A percentile compares a stretch with the other conserved stretches of the same genome.
phyloP scores from a whole-genome alignment of 2,888 invertebrate species.

The Strigamia crassipes region DNA sequence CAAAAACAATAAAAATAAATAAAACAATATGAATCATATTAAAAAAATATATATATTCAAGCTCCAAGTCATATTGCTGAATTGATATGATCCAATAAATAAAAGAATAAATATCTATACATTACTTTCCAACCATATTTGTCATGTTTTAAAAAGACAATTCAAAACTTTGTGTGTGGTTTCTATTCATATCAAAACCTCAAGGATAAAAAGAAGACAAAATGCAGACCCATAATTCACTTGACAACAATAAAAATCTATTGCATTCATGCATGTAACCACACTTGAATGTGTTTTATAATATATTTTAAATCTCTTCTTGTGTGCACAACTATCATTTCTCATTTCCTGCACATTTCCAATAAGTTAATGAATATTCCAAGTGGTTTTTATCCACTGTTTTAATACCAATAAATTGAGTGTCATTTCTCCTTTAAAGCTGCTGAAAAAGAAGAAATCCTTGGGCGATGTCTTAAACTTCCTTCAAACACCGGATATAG shows the following conservation, averaged over 20 bases:
- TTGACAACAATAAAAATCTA: too few species aligned
- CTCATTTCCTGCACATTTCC: neutral
- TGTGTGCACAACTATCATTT: neutral
- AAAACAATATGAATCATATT: neutral
- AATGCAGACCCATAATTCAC: too few species aligned
- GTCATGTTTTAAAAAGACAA: too few species aligned
- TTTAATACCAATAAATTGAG: too few species aligned
- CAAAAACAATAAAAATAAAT: neutral
- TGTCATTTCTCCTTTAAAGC: neutral
- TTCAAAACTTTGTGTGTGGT: too few species aligned
- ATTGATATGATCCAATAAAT: neutral
- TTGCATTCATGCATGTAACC: too few species aligned
- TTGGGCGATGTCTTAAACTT: neutral
- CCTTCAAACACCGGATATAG: slow-evolving; percentile 23
- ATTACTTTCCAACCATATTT: neutral
- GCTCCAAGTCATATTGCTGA: neutral
- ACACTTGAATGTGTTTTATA: too few species aligned
- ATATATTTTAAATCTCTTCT: too few species aligned
- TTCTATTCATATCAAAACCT: too few species aligned
- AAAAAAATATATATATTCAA: neutral
- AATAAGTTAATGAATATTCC: neutral
- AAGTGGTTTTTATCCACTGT: neutral
- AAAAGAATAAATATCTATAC: neutral
- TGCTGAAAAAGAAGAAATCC: too few species aligned
- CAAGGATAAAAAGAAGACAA: too few species aligned